phyloP scores from a whole-genome alignment of 2,797 vertebrate species.

The Garrulus glandarius region DNA sequence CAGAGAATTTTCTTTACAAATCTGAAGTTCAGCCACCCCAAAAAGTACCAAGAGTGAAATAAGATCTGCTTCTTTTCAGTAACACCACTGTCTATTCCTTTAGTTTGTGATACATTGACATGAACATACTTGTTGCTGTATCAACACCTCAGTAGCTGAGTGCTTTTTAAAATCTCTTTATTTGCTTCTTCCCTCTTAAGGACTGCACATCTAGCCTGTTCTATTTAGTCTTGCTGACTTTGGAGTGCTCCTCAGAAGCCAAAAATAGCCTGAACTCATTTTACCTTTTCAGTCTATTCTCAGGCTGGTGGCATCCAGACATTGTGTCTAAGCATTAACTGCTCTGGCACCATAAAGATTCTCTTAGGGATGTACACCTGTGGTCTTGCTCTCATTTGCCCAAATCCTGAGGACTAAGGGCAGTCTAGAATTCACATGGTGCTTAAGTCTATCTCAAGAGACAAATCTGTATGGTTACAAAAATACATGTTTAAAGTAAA shows the following conservation, averaged over 20 bases:
- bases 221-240: neutral
- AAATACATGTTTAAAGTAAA: neutral
- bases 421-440: neutral
- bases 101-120: neutral
- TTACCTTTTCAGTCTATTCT: neutral
- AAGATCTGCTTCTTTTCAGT: neutral
- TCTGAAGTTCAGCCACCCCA: neutral
- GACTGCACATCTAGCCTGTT: neutral
- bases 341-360: neutral
- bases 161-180: neutral
- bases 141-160: neutral
- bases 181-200: neutral
- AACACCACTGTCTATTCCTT: neutral
- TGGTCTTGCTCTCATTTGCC: neutral
- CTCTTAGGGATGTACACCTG: neutral
- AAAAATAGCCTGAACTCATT: neutral
- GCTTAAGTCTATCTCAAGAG: neutral
- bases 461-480: neutral
- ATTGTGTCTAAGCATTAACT: neutral
- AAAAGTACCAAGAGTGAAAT: neutral
- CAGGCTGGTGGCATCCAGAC: neutral
- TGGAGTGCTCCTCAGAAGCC: neutral
- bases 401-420: neutral
- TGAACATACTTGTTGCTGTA: neutral
- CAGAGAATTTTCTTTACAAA: neutral